These are phyloP conservation scores for Dascillus cervinus DNA, from an alignment of 2,888 invertebrate genomes.

Conservation along the genomic window DNA sequence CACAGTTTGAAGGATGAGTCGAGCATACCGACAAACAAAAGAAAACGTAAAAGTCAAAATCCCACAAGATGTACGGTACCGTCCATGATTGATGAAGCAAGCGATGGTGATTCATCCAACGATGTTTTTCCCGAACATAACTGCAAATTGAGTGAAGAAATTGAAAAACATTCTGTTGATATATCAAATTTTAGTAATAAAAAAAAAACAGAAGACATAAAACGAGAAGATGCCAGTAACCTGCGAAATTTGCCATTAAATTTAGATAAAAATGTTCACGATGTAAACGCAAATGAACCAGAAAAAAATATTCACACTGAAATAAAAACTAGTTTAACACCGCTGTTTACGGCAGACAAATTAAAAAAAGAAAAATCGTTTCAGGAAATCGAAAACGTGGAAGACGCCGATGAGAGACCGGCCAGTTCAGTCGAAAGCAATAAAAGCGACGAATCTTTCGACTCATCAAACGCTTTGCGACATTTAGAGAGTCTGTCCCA, in stretches of 20 bases:
- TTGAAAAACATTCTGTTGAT: slow-evolving; percentile 19
- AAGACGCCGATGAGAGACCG: slow-evolving; percentile 39
- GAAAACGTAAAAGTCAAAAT: slow-evolving; percentile 84
- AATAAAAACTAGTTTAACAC: slow-evolving; percentile 41
- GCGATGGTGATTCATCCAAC: slow-evolving; percentile 55
- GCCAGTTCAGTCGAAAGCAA: slow-evolving; percentile 50
- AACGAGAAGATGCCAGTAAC: slow-evolving; percentile 11
- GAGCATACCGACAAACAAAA: slow-evolving; percentile 57
- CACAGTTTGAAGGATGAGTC: slow-evolving; percentile 50
- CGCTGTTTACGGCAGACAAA: slow-evolving; percentile 39
- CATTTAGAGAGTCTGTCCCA: slow-evolving; percentile 74
- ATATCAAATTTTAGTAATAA: slow-evolving; percentile 15
- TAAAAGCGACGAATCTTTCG: slow-evolving; percentile 52
- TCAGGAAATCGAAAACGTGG: slow-evolving; percentile 34
- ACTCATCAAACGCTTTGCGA: slow-evolving; percentile 63
- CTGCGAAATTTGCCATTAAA: slow-evolving; percentile 36
- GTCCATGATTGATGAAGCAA: slow-evolving; percentile 45
- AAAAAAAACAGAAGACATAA: slow-evolving; percentile 15
- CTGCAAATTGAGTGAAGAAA: no score
- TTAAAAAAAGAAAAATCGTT: slow-evolving; percentile 39
- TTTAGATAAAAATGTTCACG: slow-evolving; percentile 43
- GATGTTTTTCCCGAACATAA: slow-evolving; percentile 40
- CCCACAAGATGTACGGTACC: slow-evolving; percentile 72
- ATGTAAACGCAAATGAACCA: slow-evolving; percentile 41
- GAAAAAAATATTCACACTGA: slow-evolving; percentile 31